Percentiles rank a stretch among this genome's conserved stretches.
phyloP scores from a whole-genome alignment of 2,888 invertebrate genomes.

The Papilio protenor region DNA sequence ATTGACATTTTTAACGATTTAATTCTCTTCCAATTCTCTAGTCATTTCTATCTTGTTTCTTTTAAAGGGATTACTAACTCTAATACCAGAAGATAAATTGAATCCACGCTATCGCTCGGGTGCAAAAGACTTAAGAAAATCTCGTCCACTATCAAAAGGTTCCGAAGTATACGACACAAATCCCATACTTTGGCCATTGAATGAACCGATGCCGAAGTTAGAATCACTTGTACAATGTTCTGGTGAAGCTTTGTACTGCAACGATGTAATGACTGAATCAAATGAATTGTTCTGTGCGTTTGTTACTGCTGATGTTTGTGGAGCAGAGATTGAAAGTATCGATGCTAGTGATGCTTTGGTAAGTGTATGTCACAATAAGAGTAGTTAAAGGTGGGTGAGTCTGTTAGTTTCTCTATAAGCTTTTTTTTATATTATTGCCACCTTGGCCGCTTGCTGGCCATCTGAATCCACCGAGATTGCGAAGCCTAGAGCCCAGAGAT shows the following conservation, averaged over 20 bases:
- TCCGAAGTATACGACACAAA: constrained; percentile 86
- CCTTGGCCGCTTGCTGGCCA: no score
- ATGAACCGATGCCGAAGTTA: constrained; percentile 86
- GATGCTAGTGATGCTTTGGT: constrained; percentile 26
- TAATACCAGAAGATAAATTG: constrained; percentile 75
- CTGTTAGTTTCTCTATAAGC: no score
- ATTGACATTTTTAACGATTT: no score
- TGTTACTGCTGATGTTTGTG: constrained; percentile 81
- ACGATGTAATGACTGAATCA: constrained; percentile 83
- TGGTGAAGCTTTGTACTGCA: constrained; percentile 87
- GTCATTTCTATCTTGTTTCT: not conserved
- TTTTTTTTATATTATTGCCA: no score
- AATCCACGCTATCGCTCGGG: constrained; percentile 81
- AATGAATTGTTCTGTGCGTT: constrained; percentile 88
- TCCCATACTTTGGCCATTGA: constrained; percentile 86
- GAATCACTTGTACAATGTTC: constrained; percentile 86
- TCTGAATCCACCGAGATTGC: no score
- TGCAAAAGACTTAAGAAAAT: constrained; percentile 70
- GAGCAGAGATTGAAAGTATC: constrained; percentile 80
- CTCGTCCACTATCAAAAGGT: constrained; percentile 85
- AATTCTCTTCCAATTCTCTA: no score
- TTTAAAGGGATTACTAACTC: constrained; percentile 78
- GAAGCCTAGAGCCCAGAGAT: no score
- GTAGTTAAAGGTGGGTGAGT: no score
- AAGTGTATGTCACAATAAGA: not conserved